phyloP scores from a whole-genome alignment of 2,113 vertebrate species.

The Phrynosoma platyrhinos region DNA sequence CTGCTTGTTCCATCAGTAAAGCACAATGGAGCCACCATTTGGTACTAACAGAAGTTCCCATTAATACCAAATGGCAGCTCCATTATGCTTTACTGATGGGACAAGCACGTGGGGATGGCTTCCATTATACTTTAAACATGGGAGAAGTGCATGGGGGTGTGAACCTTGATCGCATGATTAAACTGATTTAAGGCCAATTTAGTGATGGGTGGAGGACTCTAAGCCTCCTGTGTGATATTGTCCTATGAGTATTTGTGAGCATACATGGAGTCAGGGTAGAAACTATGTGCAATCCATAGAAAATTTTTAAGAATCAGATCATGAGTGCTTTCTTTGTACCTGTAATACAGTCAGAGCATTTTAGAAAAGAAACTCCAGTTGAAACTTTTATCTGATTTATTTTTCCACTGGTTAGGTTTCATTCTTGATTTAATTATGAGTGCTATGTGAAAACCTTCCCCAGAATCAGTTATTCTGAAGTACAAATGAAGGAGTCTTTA shows the following conservation, averaged over 20 bases:
- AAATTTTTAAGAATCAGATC: background rate
- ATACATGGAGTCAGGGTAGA: background rate
- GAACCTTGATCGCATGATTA: too few relatives aligned
- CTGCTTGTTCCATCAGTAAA: too few relatives aligned
- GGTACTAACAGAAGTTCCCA: too few relatives aligned
- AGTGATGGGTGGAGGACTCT: too few relatives aligned
- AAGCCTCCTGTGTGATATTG: too few relatives aligned
- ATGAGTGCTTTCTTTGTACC: background rate
- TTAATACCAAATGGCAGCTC: too few relatives aligned
- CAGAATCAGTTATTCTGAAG: background rate
- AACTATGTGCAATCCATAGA: background rate
- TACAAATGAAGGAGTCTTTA: background rate
- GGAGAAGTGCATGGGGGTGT: too few relatives aligned
- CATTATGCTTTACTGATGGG: too few relatives aligned
- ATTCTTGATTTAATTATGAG: conserved; percentile 20
- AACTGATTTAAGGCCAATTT: too few relatives aligned
- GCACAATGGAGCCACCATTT: too few relatives aligned
- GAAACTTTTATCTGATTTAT: conserved; percentile 3
- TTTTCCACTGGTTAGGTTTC: background rate
- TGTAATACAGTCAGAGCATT: conserved; percentile 8
- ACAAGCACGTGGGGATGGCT: too few relatives aligned
- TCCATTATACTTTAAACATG: too few relatives aligned
- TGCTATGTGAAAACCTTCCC: background rate
- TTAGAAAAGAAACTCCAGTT: background rate
- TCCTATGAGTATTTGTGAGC: background rate